Evolutionary conservation across 2,113 vertebrate species (phyloP), one percentile per base, ranked within the genome.

Genomic region (Aleadryas rufinucha): DNA sequence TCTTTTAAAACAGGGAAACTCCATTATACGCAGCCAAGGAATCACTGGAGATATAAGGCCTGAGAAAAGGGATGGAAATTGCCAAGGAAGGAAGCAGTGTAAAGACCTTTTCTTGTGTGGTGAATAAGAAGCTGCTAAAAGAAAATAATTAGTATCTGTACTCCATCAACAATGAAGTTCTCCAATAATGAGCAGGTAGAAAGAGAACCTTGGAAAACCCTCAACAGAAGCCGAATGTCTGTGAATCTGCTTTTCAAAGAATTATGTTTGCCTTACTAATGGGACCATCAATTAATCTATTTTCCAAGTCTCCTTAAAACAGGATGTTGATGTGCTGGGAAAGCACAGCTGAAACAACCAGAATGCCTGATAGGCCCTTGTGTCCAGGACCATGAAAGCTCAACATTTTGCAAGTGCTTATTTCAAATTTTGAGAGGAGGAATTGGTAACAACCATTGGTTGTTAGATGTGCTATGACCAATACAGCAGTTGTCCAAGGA

Each of bases 71-170:
- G 56, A 64, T 91, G 52, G 78, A 84, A 92, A 89, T 41, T 96
- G 89, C 77, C 76, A 90, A 93, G 93, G 88, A 90, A 94, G 88
- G 90, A 95, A 97, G 83, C 44, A 71, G 68, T 84, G 90, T 78
- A 84, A 95, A 96, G 68, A 70, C 31, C 59, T 70, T 68, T 94
- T 96, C 90, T 94, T 74, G 37, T 45, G 26, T 47, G 35, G 44
- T 88, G 80, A 96, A 96, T 42, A 30, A 75, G 52, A 94, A 96
- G 75, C 78, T 96, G 91, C 85, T 87, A 33, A 91, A 91, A 90
- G 84, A 79, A 96, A 90, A 93, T 88, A 94, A 93, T 94, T 91
- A 92, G 78, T 85, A 83, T 88, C 76, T 92, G 79, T 83, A 85
- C 39, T 88, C 64, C 39, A 86, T 9, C 47, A 60, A 70, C 56